Percentiles rank a stretch among this genome's conserved stretches.
Conservation (phyloP, 2,113 vertebrate genomes). For the Chaenogobius annularis region DNA sequence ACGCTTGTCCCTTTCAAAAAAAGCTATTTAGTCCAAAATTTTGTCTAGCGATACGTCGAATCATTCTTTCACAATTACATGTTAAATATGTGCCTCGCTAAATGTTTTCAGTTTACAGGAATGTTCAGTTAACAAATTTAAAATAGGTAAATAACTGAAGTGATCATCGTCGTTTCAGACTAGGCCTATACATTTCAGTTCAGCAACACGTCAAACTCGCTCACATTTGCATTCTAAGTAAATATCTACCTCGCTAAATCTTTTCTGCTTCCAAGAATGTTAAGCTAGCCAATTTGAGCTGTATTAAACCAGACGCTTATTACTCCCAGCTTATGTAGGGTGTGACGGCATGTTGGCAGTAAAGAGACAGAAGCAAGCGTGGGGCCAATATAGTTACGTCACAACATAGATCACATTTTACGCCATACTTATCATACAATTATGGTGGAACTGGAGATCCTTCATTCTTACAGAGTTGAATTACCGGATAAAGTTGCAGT, state of each 20-base stretch:
- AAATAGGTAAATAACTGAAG: background rate
- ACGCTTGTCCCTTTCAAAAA: constrained; percentile 16
- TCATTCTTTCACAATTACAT: background rate
- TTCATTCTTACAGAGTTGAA: background rate
- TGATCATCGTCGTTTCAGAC: too few relatives aligned
- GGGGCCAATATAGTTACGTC: background rate
- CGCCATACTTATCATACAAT: background rate
- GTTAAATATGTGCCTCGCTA: background rate
- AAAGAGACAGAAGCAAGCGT: background rate
- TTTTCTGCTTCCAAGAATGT: too few relatives aligned
- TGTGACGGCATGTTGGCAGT: background rate
- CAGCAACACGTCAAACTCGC: too few relatives aligned
- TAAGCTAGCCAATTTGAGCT: background rate
- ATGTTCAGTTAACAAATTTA: background rate
- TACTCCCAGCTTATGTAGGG: background rate
- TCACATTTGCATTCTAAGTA: too few relatives aligned
- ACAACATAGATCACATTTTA: background rate
- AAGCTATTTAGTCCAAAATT: background rate
- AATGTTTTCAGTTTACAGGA: background rate
- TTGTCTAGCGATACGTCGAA: background rate
- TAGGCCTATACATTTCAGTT: too few relatives aligned
- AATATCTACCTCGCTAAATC: too few relatives aligned
- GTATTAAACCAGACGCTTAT: background rate
- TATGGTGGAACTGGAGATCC: background rate
- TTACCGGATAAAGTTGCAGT: background rate